Conservation (phyloP, 2,888 invertebrate species). For the Amblyjoppa proteus region DNA sequence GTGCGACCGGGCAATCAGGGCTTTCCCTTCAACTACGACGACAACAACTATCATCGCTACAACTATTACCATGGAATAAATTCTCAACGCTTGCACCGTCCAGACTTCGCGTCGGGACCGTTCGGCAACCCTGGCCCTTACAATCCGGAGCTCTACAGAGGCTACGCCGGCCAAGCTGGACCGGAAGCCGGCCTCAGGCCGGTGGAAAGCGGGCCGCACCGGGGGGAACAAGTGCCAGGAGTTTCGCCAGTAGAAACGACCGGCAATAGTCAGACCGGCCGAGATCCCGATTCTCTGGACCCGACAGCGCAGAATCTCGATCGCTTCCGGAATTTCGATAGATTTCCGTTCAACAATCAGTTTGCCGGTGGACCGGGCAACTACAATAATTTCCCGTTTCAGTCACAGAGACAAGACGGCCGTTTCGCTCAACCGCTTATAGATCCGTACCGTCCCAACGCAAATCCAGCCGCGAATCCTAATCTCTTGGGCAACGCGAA, state of each 20-base stretch:
- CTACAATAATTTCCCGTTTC: constrained; percentile 56
- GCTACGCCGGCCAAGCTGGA: constrained; percentile 36
- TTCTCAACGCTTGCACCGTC: constrained; percentile 44
- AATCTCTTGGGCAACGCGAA: constrained; percentile 50
- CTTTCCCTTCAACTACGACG: constrained; percentile 58
- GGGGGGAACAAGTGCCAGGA: constrained; percentile 45
- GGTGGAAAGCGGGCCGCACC: constrained; percentile 48
- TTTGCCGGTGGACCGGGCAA: constrained; percentile 35
- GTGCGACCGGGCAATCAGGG: constrained; percentile 54
- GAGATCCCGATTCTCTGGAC: constrained; percentile 58
- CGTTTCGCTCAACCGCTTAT: constrained; percentile 43
- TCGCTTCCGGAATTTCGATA: constrained; percentile 64
- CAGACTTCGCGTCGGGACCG: constrained; percentile 49
- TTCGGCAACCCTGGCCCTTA: constrained; percentile 60
- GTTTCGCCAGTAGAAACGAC: constrained; percentile 58
- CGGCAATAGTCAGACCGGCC: constrained; percentile 51
- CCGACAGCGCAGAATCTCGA: constrained; percentile 58
- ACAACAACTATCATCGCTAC: constrained; percentile 65
- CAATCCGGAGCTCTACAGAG: constrained; percentile 61
- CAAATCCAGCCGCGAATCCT: constrained; percentile 45
- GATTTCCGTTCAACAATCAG: constrained; percentile 63
- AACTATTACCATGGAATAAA: constrained; percentile 61
- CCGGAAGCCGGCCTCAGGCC: constrained; percentile 21
- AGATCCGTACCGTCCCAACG: constrained; percentile 44
- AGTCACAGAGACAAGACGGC: constrained; percentile 42